These are phyloP conservation scores for Invenusta paracnida DNA, from an alignment of 2,888 invertebrate species.

Conservation along the genomic window DNA sequence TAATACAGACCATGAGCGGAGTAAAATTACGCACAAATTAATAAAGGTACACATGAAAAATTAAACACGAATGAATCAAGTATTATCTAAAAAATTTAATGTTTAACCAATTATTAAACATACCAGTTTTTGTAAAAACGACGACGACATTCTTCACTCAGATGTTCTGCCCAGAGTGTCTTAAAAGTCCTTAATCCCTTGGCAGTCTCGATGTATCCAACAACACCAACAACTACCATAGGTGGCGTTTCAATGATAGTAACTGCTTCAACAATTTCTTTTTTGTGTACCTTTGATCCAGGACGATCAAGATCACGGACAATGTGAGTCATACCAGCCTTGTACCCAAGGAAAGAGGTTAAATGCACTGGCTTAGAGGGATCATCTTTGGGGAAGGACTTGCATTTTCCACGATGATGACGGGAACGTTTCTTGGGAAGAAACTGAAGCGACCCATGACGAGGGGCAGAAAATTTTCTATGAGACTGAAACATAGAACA, in stretches of 20 bases:
- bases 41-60: too few species aligned
- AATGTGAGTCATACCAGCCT: constrained; percentile 99
- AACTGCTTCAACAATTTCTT: constrained; percentile 97
- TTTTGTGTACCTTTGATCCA: constrained; percentile 90
- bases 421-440: constrained; percentile 94
- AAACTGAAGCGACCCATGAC: constrained; percentile 99
- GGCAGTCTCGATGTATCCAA: constrained; percentile 97
- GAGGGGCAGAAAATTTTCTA: constrained; percentile 97
- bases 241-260: constrained; percentile 96
- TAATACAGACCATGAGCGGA: too few species aligned
- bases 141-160: constrained; percentile 94
- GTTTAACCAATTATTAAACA: constrained; percentile 99
- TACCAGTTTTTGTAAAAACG: constrained; percentile 82
- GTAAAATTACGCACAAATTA: too few species aligned
- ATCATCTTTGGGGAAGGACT: constrained; percentile 99
- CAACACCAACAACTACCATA: constrained; percentile 91
- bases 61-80: constrained; percentile 90
- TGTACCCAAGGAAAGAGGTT: constrained; percentile 94
- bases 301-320: constrained; percentile 96
- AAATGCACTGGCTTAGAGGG: constrained; percentile 89
- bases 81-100: constrained; percentile 96
- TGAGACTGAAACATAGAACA: constrained; percentile 74
- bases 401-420: constrained; percentile 94
- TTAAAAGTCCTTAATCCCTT: constrained; percentile 88
- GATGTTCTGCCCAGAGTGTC: constrained; percentile 96